Evolutionary conservation across 2,797 vertebrate species (phyloP), one percentile per base, ranked within the genome.

Genomic region (Cirrhinus molitorella): DNA sequence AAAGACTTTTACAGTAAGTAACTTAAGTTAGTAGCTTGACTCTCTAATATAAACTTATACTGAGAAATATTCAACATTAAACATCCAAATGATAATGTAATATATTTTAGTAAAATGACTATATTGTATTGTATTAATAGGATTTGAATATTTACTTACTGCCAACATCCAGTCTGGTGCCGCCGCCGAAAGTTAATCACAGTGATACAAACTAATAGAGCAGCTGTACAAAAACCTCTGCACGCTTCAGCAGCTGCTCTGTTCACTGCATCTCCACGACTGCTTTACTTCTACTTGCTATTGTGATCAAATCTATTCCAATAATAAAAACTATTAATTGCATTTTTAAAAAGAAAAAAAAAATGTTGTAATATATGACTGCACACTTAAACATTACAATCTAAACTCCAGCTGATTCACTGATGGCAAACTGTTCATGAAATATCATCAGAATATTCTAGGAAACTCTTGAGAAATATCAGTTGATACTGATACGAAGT

Each of bases 151-250:
- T n/a, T 43, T 14, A 83, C 80, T 83, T 75, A 83, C 71, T 67
- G 34, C 71, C 80, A 83, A 83, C 71, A 40, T 75, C 80, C 71
- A 83, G 80, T 66, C 49, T 75, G 45, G 59, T 55, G 71, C 80
- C 80, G 71, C 74, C 0, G 16, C 55, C 40, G 16, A 76, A 76
- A 16, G 73, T 76, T 0, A 0, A 7, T 1, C 70, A 72, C 70
- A 72, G 45, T 51, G 45, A 51, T 72, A 72, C 37, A 80, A 71
- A 45, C 55, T 21, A 34, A 82, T 66, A 65, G 12, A 82, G 40
- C 59, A 70, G 28, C 71, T 40, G 71, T 51, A 82, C 70, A 82
- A 74, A 82, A 82, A 75, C 80, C 80, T 75, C 71, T 53, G 47
- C 47, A 53, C 40, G 13, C 80, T 53, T 66, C 71, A 81, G 45